Percentiles rank a stretch among this genome's conserved stretches.
These are phyloP conservation scores for Astyanax mexicanus DNA, from an alignment of 2,797 vertebrate genomes.

Conservation along the genomic window DNA sequence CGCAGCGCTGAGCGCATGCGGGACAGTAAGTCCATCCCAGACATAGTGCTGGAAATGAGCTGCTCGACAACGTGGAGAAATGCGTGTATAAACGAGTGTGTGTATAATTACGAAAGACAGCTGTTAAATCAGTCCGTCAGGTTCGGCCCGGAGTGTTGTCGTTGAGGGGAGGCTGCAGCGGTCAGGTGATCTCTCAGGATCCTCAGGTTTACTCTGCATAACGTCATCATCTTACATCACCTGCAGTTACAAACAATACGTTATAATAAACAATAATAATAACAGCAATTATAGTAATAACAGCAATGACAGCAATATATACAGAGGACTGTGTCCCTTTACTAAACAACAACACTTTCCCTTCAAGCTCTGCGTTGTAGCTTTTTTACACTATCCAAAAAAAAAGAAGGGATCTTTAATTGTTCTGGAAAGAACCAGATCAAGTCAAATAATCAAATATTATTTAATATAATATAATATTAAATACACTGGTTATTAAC, in stretches of 20 bases:
- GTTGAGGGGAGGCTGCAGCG: too few relatives aligned
- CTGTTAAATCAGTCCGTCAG: background rate
- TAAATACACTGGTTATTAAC: too few relatives aligned
- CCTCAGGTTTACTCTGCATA: slow-evolving; percentile 15
- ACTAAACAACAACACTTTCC: too few relatives aligned
- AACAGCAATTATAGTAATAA: background rate
- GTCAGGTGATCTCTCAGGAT: background rate
- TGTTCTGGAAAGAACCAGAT: too few relatives aligned
- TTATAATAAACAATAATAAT: background rate
- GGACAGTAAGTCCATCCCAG: slow-evolving; percentile 69
- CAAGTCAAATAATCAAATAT: too few relatives aligned
- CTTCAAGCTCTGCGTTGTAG: too few relatives aligned
- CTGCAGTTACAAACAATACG: background rate
- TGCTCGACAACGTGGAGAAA: background rate
- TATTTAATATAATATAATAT: too few relatives aligned
- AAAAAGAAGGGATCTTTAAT: too few relatives aligned
- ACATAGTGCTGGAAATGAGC: slow-evolving; percentile 64
- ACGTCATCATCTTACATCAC: background rate
- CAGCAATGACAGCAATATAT: too few relatives aligned
- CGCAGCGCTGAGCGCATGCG: slow-evolving; percentile 75
- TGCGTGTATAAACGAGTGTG: background rate
- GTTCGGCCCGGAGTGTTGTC: background rate
- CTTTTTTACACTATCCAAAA: too few relatives aligned
- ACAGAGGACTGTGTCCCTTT: too few relatives aligned
- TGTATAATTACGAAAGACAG: background rate